These are phyloP conservation scores for Parauchenoglanis ngamensis DNA, from an alignment of 2,797 vertebrate genomes.

Conservation along the genomic window DNA sequence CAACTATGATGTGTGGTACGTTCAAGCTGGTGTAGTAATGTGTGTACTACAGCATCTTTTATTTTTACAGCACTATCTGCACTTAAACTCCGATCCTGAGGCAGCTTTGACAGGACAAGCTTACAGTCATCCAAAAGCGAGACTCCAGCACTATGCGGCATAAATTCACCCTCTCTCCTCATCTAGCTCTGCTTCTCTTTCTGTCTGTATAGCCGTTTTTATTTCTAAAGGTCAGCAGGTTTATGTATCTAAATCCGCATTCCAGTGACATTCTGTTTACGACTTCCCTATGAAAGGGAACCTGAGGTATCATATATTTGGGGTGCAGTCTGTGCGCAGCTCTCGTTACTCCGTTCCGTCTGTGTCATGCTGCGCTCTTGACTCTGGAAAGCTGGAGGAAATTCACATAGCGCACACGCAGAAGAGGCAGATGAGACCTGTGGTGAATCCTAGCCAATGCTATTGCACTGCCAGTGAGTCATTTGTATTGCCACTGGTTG, in stretches of 20 bases:
- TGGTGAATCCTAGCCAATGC: constrained; percentile 22
- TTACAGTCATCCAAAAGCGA: constrained; percentile 5
- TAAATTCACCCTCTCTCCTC: not conserved
- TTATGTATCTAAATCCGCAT: not conserved
- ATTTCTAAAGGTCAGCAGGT: not conserved
- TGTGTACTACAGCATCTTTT: constrained; percentile 8
- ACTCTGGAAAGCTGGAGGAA: constrained; percentile 4
- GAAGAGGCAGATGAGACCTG: constrained; percentile 23
- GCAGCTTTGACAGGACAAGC: constrained; percentile 38
- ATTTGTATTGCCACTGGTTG: constrained; percentile 23
- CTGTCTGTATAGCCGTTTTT: not conserved
- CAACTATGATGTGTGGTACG: not conserved
- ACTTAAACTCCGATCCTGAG: constrained; percentile 11
- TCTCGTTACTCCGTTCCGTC: constrained; percentile 12
- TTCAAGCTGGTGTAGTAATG: not conserved
- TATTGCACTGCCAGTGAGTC: constrained; percentile 25
- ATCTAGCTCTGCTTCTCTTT: not conserved
- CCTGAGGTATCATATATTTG: constrained; percentile 7
- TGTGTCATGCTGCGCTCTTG: not conserved
- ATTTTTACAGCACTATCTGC: constrained; percentile 18
- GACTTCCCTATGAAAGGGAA: constrained; percentile 10
- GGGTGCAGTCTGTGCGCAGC: not conserved
- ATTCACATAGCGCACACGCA: not conserved
- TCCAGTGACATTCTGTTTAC: not conserved
- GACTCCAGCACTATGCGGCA: not conserved